Evolutionary conservation across 2,888 invertebrate species (phyloP), one percentile per base, ranked within the genome.

Genomic region (Atherix ibis): DNA sequence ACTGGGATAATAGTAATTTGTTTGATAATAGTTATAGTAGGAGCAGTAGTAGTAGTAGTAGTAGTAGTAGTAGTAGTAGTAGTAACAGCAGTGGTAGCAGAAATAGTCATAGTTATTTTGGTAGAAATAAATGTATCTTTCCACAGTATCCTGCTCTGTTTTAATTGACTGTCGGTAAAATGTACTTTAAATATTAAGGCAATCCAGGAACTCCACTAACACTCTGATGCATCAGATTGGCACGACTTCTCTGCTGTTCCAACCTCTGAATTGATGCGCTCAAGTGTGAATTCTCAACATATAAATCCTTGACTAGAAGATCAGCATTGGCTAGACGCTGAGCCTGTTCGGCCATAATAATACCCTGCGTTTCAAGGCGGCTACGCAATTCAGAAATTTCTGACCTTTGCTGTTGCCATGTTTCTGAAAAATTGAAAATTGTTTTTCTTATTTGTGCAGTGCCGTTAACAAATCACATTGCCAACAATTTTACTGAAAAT

Each of bases 211-310:
- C 35, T 40, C 52, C 51, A 32, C 45, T 46, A 35, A 52, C 39
- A 29, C 48, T 41, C 28, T 52, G 58, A 36, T 59, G 57, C 19
- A 62, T 46, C 4, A 61, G 43, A 39, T 52, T 58, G 12, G 53
- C 52, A 13, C 61, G 53, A 18, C 52, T 48, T 31, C 57, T 44
- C 41, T 62, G 60, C 36, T 62, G 61, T 36, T 62, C 62, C 30
- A 62, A 42, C 18, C 56, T 48, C 45, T 62, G 62, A 27, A 62
- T 56, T 4, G 70, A 73, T 14, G 74, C 74, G 38, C 73, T 66
- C 38, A 87, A 66, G 56, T 79, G 77, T 34, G 84, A 76, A 64
- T 87, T 87, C 62, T 87, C 85, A 32, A 84, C 71, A 61, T 78
- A 87, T 40, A 88, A 66, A 51, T 85, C 84, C 62, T 82, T 81